phyloP scores from a whole-genome alignment of 2,113 vertebrate species.

The Tinamus guttatus region DNA sequence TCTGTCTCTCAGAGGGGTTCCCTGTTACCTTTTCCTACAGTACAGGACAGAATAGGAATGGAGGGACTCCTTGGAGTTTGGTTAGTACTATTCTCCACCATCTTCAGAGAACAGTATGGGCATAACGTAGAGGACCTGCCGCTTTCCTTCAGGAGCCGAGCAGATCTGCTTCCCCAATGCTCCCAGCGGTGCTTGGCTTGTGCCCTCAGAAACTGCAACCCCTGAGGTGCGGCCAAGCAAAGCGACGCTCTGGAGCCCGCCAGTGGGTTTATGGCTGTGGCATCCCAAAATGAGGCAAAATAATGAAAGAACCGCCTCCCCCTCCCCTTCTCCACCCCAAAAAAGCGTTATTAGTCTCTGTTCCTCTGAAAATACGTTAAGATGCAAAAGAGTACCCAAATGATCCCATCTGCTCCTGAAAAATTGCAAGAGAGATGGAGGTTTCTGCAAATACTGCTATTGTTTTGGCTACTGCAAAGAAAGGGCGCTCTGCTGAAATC shows the following conservation, averaged over 20 bases:
- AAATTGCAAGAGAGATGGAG: not conserved
- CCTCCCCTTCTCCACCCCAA: too few species aligned
- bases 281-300: not conserved
- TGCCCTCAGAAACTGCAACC: not conserved
- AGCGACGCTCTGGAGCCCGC: accelerated
- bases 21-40: not conserved
- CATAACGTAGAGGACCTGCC: not conserved
- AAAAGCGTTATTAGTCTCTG: not conserved
- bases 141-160: accelerated
- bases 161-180: accelerated
- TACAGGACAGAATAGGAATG: not conserved
- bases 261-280: not conserved
- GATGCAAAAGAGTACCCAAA: not conserved
- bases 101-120: not conserved
- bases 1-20: not conserved
- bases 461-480: not conserved
- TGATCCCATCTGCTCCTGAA: not conserved
- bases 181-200: accelerated
- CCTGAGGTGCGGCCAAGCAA: not conserved
- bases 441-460: not conserved
- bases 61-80: not conserved
- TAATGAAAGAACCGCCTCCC: not conserved
- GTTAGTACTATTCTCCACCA: not conserved
- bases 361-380: not conserved
- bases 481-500: not conserved